Percentiles rank a stretch among this genome's conserved stretches.
phyloP scores from a whole-genome alignment of 1,140 invertebrate species.

The Limonius californicus region DNA sequence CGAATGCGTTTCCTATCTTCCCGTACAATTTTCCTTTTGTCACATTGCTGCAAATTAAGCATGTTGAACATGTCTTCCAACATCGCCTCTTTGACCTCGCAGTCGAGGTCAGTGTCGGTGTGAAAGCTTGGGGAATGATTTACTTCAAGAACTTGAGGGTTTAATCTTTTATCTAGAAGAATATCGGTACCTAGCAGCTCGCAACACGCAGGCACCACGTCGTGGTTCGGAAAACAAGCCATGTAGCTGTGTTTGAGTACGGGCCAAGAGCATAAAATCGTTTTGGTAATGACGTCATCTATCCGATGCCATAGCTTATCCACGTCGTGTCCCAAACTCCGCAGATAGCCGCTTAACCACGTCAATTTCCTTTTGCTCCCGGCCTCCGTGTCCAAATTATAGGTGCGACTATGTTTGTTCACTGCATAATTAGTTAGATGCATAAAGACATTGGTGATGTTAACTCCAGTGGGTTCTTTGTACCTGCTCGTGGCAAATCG shows the following conservation, averaged over 20 bases:
- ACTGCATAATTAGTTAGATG: constrained; percentile 97
- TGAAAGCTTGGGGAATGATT: constrained; percentile 92
- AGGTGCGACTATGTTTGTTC: constrained; percentile 85
- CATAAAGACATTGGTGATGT: constrained; percentile 86
- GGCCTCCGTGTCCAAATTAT: constrained; percentile 67
- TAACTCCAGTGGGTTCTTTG: constrained; percentile 71
- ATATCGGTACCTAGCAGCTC: constrained; percentile 88
- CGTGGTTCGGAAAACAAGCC: constrained; percentile 82
- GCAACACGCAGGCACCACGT: constrained; percentile 81
- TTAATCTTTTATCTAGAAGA: constrained; percentile 77
- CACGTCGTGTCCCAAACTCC: constrained; percentile 66
- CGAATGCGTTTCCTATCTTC: constrained; percentile 66
- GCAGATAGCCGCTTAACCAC: constrained; percentile 72
- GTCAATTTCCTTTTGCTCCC: constrained; percentile 85
- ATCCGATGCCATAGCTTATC: constrained; percentile 74
- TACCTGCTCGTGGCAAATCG: constrained; percentile 86
- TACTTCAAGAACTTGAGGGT: constrained; percentile 82
- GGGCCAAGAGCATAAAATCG: constrained; percentile 78
- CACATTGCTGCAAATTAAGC: constrained; percentile 75
- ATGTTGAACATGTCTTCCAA: constrained; percentile 80
- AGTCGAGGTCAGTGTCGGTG: constrained; percentile 77
- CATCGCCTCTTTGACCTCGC: constrained; percentile 77
- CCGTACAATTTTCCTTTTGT: constrained; percentile 70
- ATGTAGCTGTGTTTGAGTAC: constrained; percentile 84
- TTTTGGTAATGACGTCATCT: constrained; percentile 89